Percentiles rank a stretch among this genome's conserved stretches.
These are phyloP conservation scores for Threskiornis aethiopicus DNA, from an alignment of 2,797 vertebrate species.

Conservation along the genomic window DNA sequence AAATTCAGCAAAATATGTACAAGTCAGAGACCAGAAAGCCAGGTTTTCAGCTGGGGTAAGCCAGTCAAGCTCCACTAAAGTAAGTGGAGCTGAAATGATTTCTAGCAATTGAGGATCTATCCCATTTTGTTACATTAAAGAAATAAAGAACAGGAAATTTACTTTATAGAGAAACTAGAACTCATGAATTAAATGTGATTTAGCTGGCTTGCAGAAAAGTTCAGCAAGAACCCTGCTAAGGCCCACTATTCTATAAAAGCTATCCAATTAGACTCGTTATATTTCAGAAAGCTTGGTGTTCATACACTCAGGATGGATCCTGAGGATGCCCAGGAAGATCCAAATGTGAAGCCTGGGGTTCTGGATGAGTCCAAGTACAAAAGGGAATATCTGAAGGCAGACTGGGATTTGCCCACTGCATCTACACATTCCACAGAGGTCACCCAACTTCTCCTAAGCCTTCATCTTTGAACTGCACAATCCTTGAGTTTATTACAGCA, in stretches of 20 bases:
- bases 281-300: background rate
- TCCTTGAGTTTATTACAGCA: background rate
- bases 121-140: background rate
- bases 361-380: background rate
- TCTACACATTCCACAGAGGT: background rate
- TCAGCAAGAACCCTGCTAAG: background rate
- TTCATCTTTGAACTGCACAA: background rate
- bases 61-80: background rate
- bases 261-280: accelerated
- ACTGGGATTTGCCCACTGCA: background rate
- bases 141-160: background rate
- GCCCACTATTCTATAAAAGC: background rate
- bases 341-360: background rate
- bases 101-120: background rate
- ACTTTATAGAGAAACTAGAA: background rate
- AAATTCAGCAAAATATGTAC: background rate
- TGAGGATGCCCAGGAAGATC: background rate
- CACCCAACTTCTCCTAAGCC: background rate
- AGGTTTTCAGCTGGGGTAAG: background rate
- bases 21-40: background rate
- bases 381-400: background rate
- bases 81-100: background rate
- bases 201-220: background rate
- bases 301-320: background rate
- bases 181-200: background rate